Evolutionary conservation across 1,140 invertebrate species (phyloP), one percentile per base, ranked within the genome.

Genomic region (Drosophila nebulosa): DNA sequence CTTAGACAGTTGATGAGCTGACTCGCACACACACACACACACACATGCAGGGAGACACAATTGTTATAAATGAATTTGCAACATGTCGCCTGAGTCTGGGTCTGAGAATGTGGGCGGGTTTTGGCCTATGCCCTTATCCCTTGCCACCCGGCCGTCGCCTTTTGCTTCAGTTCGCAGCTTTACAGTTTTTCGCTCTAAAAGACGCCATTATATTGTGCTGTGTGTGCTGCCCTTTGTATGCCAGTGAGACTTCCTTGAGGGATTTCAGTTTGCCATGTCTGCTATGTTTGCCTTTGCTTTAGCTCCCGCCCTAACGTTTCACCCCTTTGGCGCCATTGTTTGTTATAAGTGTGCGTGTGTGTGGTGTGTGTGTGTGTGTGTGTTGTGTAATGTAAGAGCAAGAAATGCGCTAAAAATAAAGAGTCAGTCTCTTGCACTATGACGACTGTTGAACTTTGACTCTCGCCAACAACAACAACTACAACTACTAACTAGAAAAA

Each of bases 1-100:
- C 61, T 69, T 58, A 75, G 61, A 63, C 65, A 64, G 69, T 64
- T 85, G 74, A 80, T 85, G 83, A 86, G 80, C 71, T 83, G 51
- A 51, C 59, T 12, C 30, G 1, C 46, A 9, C n/a, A n/a, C 50
- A 36, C 62, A 67, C 64, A 51, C 61, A 36, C 35, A 52, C 24
- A 57, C 50, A 51, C 9, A 46, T 58, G 30, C 26, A 55, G 32
- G 30, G 53, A 21, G 69, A 46, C 32, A 67, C 63, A 78, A 81
- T 79, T 83, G 75, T 83, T 83, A 70, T 72, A 83, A 79, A 79
- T 83, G 83, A 74, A 88, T 83, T 88, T 77, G 84, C 81, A 78
- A 63, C 83, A 83, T 57, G 71, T 63, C 71, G 66, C 39, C 39
- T 46, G 39, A 16, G 39, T 32, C 30, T 32, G 30, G 30, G 30